Evolutionary conservation across 2,888 invertebrate genomes (phyloP).

Genomic region (Epiblema foenella): DNA sequence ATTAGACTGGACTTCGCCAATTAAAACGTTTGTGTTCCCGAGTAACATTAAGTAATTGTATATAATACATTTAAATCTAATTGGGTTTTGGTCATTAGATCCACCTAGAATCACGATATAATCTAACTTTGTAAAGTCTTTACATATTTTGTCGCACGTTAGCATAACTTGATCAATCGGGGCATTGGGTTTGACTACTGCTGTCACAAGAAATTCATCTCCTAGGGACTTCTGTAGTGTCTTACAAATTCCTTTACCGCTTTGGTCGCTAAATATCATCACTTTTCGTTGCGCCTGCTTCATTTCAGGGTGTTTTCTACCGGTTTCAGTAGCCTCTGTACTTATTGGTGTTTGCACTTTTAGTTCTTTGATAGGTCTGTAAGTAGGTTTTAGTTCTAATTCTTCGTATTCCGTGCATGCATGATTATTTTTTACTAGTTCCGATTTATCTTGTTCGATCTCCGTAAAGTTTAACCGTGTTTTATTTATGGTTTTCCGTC

Average conservation of each 20-base stretch:
- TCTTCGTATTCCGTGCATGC: not conserved
- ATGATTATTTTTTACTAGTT: not conserved
- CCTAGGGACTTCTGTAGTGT: not conserved
- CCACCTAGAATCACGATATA: constrained; percentile 16
- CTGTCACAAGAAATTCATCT: constrained; percentile 8
- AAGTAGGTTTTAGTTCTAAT: not conserved
- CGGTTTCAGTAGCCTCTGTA: not conserved
- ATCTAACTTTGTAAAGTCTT: constrained; percentile 16
- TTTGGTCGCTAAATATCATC: constrained; percentile 6
- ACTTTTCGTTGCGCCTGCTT: not conserved
- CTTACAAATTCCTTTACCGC: constrained; percentile 1
- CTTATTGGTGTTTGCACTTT: not conserved
- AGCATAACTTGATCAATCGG: constrained; percentile 1
- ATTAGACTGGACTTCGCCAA: constrained; percentile 3
- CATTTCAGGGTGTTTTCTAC: not conserved
- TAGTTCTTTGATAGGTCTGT: too few relatives aligned
- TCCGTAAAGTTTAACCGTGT: not conserved
- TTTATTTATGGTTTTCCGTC: not conserved
- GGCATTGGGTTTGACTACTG: constrained; percentile 15
- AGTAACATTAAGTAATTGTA: constrained; percentile 1
- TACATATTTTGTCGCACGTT: too few relatives aligned
- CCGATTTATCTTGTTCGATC: not conserved
- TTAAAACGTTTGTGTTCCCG: not conserved
- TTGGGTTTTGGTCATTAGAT: constrained; percentile 9
- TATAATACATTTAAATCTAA: constrained; percentile 14